phyloP scores from a whole-genome alignment of 2,888 invertebrate species.

The Psylliodes chrysocephalus region DNA sequence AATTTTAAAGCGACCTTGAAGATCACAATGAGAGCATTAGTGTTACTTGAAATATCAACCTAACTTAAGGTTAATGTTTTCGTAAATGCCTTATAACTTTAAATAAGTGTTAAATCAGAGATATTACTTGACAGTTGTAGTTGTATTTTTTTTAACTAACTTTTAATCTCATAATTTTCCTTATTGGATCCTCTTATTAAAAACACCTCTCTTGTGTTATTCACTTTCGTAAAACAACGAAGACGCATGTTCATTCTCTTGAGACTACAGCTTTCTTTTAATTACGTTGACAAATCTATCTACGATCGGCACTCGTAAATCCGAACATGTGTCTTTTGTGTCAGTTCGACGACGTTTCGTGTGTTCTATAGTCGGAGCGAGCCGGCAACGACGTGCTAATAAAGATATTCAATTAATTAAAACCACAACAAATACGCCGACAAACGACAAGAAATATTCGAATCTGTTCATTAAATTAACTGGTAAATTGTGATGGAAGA shows the following conservation, averaged over 20 bases:
- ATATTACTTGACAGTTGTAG: no score
- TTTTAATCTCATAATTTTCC: no score
- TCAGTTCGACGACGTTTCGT: constrained; percentile 38
- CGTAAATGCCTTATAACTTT: no score
- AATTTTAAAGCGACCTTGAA: no score
- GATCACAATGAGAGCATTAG: no score
- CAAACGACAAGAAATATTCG: constrained; percentile 34
- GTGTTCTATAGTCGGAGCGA: constrained; percentile 20
- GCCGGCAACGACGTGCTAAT: constrained; percentile 36
- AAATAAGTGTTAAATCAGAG: no score
- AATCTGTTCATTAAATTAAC: constrained; percentile 31
- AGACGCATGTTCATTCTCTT: not conserved
- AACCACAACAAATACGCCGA: constrained; percentile 42
- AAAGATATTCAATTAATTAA: constrained; percentile 48
- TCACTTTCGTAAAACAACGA: not conserved
- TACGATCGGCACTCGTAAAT: constrained; percentile 39
- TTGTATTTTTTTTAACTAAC: no score
- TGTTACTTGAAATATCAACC: no score
- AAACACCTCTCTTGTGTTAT: not conserved
- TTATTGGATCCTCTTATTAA: no score
- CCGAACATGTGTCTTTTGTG: constrained; percentile 38
- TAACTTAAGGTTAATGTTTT: no score
- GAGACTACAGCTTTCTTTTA: constrained; percentile 16
- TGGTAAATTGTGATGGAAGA: constrained; percentile 20
- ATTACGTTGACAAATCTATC: constrained; percentile 43